Base-by-base conservation (phyloP, 2,888 invertebrate species). In the Phortica magna region DNA sequence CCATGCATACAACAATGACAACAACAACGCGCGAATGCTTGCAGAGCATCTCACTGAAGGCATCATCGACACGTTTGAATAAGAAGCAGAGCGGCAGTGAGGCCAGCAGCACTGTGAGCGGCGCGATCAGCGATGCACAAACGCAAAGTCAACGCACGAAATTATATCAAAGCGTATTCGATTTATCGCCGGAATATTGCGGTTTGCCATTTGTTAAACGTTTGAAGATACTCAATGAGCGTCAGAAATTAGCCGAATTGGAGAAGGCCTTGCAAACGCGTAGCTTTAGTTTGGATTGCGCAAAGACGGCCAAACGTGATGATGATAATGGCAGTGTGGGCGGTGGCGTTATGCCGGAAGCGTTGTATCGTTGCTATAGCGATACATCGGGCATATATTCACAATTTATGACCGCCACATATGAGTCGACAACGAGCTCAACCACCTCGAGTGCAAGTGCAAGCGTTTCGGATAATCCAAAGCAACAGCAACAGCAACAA, bases 181-280 rank as follows among this genome's bases (percentile, higher is more conserved):
- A 97, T 90, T 92, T 97, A 53, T 97, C 96, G 9, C 97, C 97
- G 0, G 97, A 97, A 90, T 97, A 97, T 85, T 95, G 96, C 73
- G 96, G 96, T 14, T 91, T 97, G 77, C 97, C 97, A 0, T 97
- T 97, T 89, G 97, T 97, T 0, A 97, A 97, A 91, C 96, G 97
- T 85, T 92, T 97, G 71, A 97, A 97, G 93, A 97, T 97, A 83
- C 93, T 97, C 68, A 97, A 97, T 90, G 97, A 97, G 92, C 93
- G 97, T 10, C 97, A 97, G 90, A 97, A 97, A 92, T 91, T 97
- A 79, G 96, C 96, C 48, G 96, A 96, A 89, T 92, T 97, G 67
- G 96, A 97, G 90, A 94, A 94, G 82, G 96, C 95, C 12, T 95
- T 96, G 41, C 94, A 95, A 90, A 94, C 94, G 78, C 93, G 97